Conservation (phyloP, 2,113 vertebrate species). For the Rhegmatorhina hoffmannsi region DNA sequence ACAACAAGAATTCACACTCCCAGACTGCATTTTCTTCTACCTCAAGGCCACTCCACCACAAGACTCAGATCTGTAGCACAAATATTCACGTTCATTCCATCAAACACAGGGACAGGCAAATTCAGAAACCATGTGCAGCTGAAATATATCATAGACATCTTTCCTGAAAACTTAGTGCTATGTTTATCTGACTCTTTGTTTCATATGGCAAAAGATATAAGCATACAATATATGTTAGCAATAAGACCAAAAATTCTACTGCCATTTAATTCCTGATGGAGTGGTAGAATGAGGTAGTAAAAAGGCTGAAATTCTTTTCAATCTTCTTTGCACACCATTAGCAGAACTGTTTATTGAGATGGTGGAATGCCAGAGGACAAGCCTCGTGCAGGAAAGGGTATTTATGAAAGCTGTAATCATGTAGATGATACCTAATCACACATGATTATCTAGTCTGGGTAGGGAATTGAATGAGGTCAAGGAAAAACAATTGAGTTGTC, state of each 20-base stretch:
- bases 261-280: background rate
- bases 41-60: background rate
- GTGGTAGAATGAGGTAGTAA: background rate
- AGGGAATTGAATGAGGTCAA: conserved; percentile 4
- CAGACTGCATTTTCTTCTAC: background rate
- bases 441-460: background rate
- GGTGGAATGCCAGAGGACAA: background rate
- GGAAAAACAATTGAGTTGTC: background rate
- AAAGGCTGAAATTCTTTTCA: background rate
- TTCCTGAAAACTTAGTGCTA: background rate
- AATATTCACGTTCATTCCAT: background rate
- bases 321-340: background rate
- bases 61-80: background rate
- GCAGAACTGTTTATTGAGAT: background rate
- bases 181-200: background rate
- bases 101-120: background rate
- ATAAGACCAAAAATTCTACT: background rate
- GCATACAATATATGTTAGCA: background rate
- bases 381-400: background rate
- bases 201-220: background rate
- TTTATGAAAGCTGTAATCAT: background rate
- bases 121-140: background rate
- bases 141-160: background rate
- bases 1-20: background rate
- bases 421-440: background rate